A percentile compares a stretch with the other conserved stretches of the same genome.
Conservation (phyloP, 2,888 invertebrate genomes). For the Scaptomyza caliginosa region DNA sequence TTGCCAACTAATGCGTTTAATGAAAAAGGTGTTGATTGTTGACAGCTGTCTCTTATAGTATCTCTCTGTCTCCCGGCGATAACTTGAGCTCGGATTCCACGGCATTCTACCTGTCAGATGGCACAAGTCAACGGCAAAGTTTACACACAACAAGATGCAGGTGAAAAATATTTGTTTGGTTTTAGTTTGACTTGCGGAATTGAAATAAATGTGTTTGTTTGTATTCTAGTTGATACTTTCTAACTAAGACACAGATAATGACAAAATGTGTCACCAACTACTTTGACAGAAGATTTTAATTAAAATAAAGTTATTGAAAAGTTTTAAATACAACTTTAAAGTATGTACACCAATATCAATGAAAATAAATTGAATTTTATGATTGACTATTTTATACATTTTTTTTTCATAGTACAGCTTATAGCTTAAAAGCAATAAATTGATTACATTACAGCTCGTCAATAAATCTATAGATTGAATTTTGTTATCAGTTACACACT, state of each 20-base stretch:
- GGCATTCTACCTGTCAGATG: constrained; percentile 50
- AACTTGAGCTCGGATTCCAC: constrained; percentile 45
- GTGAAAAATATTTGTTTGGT: constrained; percentile 56
- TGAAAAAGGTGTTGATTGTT: constrained; percentile 80
- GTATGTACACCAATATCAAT: neutral
- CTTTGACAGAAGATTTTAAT: neutral
- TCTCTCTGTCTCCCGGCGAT: constrained; percentile 30
- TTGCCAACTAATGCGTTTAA: constrained; percentile 71
- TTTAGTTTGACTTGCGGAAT: constrained; percentile 59
- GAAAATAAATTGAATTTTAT: neutral
- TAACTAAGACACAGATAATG: constrained; percentile 5
- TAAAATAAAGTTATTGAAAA: constrained; percentile 6
- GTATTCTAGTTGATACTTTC: constrained; percentile 45
- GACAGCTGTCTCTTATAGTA: constrained; percentile 56
- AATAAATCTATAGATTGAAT: neutral
- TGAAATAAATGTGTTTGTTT: constrained; percentile 54
- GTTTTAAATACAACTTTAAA: neutral
- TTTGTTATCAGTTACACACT: neutral
- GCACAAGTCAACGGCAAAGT: constrained; percentile 51
- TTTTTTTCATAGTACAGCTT: neutral
- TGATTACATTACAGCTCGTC: neutral
- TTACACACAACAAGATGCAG: constrained; percentile 20
- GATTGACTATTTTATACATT: too few species aligned
- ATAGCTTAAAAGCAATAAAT: neutral
- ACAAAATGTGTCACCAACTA: constrained; percentile 2